Evolutionary conservation across 2,797 vertebrate genomes (phyloP), one percentile per base, ranked within the genome.

Genomic region (Heteromormyrus szaboi): DNA sequence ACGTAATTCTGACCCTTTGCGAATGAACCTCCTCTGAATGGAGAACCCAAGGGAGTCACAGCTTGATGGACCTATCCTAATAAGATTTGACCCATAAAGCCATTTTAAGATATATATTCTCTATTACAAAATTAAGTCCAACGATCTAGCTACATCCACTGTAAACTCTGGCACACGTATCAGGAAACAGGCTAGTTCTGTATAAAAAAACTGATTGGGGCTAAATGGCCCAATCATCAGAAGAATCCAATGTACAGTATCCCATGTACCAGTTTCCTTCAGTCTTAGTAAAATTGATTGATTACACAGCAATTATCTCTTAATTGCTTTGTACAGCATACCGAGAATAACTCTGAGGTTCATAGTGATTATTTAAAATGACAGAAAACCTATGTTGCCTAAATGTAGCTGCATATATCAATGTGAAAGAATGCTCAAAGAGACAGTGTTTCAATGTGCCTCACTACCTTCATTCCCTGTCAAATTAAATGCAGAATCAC

Each of bases 1-100:
- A 92, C 91, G 91, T 92, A 84, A 93, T 92, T 90, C 76, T 93
- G 94, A 95, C 94, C 96, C 92, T 19, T 93, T 92, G 93, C 94
- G 94, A 94, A 95, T 91, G 94, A 68, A 68, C 91, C 92, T 94
- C n/a, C 90, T 92, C 94, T 94, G 94, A 93, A 91, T 89, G 90
- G 91, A 72, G 0, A 79, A 88, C 93, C 96, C 93, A 93, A 90
- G 41, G 94, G 93, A 94, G 83, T 48, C 54, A 85, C 79, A 87
- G 86, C 88, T 88, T 89, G 41, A 81, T 89, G 87, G 79, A 83
- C 90, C 9, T 1, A 89, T 88, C 86, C 86, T 87, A 89, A 91
- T 90, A 88, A 87, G 89, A 65, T 89, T 88, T 72, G 76, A 90
- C 88, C 91, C 90, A 90, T 91, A 90, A 90, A 87, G 86, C 53